Conservation (phyloP, 2,113 vertebrate genomes). For the Bujurquina vittata region DNA sequence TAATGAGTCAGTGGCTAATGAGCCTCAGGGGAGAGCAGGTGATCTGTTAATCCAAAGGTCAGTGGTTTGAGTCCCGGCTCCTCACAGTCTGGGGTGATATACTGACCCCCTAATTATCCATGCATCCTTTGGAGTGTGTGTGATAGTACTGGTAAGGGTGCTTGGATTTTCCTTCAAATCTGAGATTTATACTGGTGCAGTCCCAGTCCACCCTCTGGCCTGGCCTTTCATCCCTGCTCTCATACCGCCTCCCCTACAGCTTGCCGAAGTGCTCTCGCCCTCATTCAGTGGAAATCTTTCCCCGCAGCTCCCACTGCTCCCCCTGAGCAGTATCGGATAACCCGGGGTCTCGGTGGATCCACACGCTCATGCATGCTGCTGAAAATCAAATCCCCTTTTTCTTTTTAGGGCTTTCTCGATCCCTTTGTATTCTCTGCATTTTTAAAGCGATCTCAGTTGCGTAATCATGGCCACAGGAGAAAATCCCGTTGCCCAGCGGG, state of each 20-base stretch:
- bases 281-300: not conserved
- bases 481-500: not conserved
- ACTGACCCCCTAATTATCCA: not conserved
- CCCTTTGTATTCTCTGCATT: not conserved
- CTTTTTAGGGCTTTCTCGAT: not conserved
- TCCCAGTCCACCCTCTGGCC: not conserved
- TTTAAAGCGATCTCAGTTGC: not conserved
- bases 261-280: not conserved
- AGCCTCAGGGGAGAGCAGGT: not conserved
- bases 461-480: not conserved
- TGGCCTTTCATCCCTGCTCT: not conserved
- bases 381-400: not conserved
- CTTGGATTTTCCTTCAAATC: rapidly evolving
- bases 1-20: not conserved
- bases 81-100: not conserved
- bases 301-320: not conserved
- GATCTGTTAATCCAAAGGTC: not conserved
- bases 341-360: not conserved
- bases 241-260: not conserved
- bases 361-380: not conserved
- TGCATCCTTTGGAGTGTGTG: not conserved
- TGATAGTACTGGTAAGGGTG: not conserved
- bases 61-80: not conserved
- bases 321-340: not conserved
- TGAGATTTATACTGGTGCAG: not conserved